Conservation (phyloP, 2,797 vertebrate species). For the Rhinophrynus dorsalis region DNA sequence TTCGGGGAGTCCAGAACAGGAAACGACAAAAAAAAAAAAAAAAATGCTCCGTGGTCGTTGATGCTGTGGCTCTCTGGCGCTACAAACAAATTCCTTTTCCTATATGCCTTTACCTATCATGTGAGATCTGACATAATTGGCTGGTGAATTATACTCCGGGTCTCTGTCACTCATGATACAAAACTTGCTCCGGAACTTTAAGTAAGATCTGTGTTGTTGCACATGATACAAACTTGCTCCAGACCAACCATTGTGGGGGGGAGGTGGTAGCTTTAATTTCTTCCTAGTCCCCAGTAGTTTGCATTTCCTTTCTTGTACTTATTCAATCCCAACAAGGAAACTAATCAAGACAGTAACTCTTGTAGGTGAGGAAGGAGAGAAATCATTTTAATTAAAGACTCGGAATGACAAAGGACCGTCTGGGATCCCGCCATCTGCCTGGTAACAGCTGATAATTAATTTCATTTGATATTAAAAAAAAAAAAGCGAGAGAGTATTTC, state of each 20-base stretch:
- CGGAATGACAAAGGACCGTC: constrained; percentile 13
- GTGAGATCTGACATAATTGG: no score
- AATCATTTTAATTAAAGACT: constrained; percentile 43
- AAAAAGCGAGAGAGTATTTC: background rate
- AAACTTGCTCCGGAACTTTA: no score
- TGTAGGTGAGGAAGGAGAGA: constrained; percentile 14
- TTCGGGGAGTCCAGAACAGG: no score
- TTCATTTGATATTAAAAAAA: constrained; percentile 28
- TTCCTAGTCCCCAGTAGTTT: background rate
- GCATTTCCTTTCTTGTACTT: no score
- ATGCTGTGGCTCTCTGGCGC: no score
- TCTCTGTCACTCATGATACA: no score
- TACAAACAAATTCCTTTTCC: no score
- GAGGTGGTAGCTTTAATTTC: background rate
- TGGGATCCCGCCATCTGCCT: constrained; percentile 36
- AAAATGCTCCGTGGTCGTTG: no score
- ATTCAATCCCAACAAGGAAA: background rate
- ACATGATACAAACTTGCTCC: background rate
- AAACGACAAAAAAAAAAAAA: no score
- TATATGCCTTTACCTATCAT: no score
- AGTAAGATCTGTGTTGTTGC: no score
- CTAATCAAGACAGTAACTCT: background rate
- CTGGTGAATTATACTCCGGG: no score
- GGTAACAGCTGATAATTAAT: constrained; percentile 46
- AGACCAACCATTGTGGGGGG: background rate